phyloP scores from a whole-genome alignment of 1,140 invertebrate species.

The Eulimnadia texana region DNA sequence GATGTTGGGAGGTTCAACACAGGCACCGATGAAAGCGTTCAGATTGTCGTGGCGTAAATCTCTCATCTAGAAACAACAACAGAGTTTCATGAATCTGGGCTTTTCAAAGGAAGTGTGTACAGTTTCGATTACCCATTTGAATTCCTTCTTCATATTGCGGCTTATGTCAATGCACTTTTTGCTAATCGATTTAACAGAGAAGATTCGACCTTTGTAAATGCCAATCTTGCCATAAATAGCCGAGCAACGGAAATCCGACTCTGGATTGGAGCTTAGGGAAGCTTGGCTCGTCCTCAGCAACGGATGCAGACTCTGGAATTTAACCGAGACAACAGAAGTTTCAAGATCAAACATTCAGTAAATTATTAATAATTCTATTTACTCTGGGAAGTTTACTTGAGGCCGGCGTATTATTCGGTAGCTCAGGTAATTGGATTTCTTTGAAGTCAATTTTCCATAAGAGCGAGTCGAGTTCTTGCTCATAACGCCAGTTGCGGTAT shows the following conservation, averaged over 20 bases:
- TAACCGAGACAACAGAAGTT: background rate
- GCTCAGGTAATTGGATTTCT: conserved; percentile 45
- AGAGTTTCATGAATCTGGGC: conserved; percentile 11
- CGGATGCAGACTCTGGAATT: conserved; percentile 29
- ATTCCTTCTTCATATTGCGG: conserved; percentile 82
- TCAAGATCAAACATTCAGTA: background rate
- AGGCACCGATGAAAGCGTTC: conserved; percentile 86
- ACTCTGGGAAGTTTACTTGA: conserved; percentile 2
- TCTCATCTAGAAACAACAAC: conserved; percentile 54
- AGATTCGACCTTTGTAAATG: conserved; percentile 67
- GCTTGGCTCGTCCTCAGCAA: conserved; percentile 66
- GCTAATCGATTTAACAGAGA: conserved; percentile 71
- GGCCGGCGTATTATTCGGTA: conserved; percentile 1
- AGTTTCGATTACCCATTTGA: conserved; percentile 58
- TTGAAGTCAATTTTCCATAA: conserved; percentile 91
- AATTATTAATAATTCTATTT: background rate
- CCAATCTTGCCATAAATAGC: conserved; percentile 77
- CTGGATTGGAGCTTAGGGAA: conserved; percentile 68
- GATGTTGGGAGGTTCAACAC: conserved; percentile 73
- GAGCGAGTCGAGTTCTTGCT: conserved; percentile 82
- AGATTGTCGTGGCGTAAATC: conserved; percentile 82
- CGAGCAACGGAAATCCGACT: conserved; percentile 67
- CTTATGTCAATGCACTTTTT: conserved; percentile 80
- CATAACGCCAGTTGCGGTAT: conserved; percentile 84
- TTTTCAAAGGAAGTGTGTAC: background rate